Evolutionary conservation across 2,113 vertebrate species (phyloP), one percentile per base, ranked within the genome.

Genomic region (Takifugu flavidus): DNA sequence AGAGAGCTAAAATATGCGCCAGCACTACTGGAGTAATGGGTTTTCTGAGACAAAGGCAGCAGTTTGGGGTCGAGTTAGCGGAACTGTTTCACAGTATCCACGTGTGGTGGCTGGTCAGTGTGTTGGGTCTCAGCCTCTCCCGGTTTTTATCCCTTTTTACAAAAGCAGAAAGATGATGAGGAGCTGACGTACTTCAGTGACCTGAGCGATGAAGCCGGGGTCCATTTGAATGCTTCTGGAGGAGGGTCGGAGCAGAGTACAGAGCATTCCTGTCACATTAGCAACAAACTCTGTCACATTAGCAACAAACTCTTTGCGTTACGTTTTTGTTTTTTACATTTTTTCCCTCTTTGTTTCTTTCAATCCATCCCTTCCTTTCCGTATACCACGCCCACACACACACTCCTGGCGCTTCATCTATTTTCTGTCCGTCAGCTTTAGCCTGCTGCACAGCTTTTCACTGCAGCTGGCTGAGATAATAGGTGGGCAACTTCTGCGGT

Each of bases 51-150:
- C 4, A 25, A 62, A 27, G 34, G 15, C 34, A 54, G 52, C 14
- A 20, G 49, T n/a, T 49, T 66, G 57, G 43, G 34, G 62, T 49
- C 51, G 66, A 74, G 72, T 66, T 62, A 82, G 67, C 29, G 46
- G 55, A 62, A 27, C 20, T 20, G 20, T 20, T 20, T 20, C 20
- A 20, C 20, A 20, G 20, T 69, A 42, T 65, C 45, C 61, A 65
- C 39, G 49, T 62, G 47, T 61, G 46, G 43, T 65, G 31, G 53
- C 45, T 50, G 67, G 58, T 78, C 59, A 67, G 10, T 53, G 13
- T 57, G 60, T 62, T 63, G 66, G 54, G 49, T 46, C 49, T 64
- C 7, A 49, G 1, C 28, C 59, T 53, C 20, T 55, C 6, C 53
- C 50, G n/a, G 14, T 53, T 28, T 34, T 26, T 12, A 0, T 49